Conservation (phyloP, 2,113 vertebrate genomes). For the Euleptes europaea region DNA sequence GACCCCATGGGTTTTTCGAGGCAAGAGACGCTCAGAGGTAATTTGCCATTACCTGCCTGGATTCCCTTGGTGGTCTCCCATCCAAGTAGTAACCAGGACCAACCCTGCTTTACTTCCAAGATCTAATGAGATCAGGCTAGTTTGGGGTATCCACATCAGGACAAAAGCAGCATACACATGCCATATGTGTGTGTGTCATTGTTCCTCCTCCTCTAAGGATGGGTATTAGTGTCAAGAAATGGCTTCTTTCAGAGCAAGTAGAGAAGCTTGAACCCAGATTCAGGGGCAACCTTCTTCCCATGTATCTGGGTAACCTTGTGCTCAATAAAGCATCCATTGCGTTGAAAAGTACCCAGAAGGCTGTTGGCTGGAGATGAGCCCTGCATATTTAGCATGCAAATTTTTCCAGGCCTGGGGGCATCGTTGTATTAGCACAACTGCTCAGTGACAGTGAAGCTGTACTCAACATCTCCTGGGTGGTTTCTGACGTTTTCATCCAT, state of each 20-base stretch:
- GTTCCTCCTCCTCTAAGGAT: background rate
- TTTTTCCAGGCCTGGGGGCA: constrained; percentile 43
- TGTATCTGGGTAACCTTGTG: background rate
- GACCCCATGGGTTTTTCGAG: no score
- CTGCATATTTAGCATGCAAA: constrained; percentile 43
- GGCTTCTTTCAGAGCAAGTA: background rate
- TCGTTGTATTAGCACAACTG: constrained; percentile 21
- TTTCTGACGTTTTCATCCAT: constrained; percentile 48
- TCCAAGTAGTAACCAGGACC: no score
- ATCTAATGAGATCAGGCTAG: no score
- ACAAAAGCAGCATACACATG: no score
- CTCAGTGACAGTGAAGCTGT: constrained; percentile 9
- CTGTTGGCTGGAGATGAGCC: constrained; percentile 42
- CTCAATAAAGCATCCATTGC: constrained; percentile 14
- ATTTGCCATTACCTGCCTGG: no score
- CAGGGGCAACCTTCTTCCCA: background rate
- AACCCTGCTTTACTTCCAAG: no score
- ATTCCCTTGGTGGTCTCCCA: no score
- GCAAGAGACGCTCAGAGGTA: no score
- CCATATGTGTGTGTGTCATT: no score
- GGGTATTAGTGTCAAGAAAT: background rate
- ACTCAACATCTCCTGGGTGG: constrained; percentile 51
- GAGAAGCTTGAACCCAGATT: background rate
- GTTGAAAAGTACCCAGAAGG: constrained; percentile 32
- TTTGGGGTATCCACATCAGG: no score